These are phyloP conservation scores for Fringilla coelebs DNA, from an alignment of 2,797 vertebrate species.

Conservation along the genomic window DNA sequence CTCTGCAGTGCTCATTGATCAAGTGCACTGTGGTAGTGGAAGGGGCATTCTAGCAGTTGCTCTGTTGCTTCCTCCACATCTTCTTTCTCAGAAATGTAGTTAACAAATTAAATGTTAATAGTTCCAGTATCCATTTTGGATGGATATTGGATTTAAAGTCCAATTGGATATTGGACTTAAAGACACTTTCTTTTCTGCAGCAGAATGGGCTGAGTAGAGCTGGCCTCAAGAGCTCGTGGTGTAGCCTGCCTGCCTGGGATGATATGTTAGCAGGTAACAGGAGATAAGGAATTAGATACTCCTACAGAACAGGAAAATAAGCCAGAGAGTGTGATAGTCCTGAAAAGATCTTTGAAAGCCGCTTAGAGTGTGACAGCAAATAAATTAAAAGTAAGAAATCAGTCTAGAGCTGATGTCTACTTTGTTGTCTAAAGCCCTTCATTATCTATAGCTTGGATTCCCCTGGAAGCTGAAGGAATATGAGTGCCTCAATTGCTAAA, in stretches of 20 bases:
- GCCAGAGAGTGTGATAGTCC: not conserved
- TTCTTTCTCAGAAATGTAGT: not conserved
- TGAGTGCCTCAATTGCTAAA: not conserved
- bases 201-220: not conserved
- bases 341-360: not conserved
- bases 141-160: not conserved
- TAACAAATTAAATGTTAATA: not conserved
- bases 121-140: not conserved
- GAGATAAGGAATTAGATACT: not conserved
- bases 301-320: not conserved
- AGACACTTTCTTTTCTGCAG: not conserved
- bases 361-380: not conserved
- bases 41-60: not conserved
- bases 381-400: not conserved
- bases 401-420: not conserved
- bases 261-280: not conserved
- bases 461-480: not conserved
- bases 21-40: rapidly evolving
- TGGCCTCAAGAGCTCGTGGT: rapidly evolving
- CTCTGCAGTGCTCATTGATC: rapidly evolving
- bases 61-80: not conserved
- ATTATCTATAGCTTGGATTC: not conserved
- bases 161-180: not conserved
- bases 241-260: not conserved
- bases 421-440: not conserved